Evolutionary conservation across 2,888 invertebrate species (phyloP), one percentile per base, ranked within the genome.

Genomic region (Agrenia bidenticulata): DNA sequence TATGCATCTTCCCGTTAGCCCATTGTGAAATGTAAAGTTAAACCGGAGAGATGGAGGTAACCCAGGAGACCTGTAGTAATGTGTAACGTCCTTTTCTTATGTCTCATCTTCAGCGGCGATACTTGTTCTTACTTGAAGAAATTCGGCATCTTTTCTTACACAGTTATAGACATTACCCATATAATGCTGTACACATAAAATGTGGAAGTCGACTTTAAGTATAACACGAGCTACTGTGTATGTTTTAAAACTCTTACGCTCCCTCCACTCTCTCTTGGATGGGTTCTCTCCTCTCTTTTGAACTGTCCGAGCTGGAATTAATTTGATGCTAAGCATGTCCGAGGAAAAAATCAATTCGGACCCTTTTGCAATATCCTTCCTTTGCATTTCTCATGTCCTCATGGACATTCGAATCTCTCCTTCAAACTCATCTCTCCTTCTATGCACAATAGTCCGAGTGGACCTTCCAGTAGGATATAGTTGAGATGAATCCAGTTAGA

Each of bases 301-400:
- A 66, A 62, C 70, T 70, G 70, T 69, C 69, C 73, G 45, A 45
- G 45, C 45, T 45, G 45, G 45, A 69, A 72, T 73, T 73, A 73
- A 73, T 73, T 73, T 73, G 72, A 73, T 73, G 72, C 70, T 73
- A 72, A 72, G 71, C 73, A 71, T 73, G 73, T 71, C 71, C 73
- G 66, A 66, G 70, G 65, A 45, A 60, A 69, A 72, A 73, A 72
- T 72, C 72, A 70, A 72, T 70, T 72, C 65, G 54, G 61, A 51
- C 63, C 66, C 68, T 68, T 72, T 72, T 64, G 70, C 71, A 72
- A 72, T 73, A 69, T 70, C 71, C 70, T 70, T 71, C 67, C 70
- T 70, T 73, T 71, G 73, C 69, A 69, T 71, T 71, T 69, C 67
- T 70, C 70, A 64, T 70, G 69, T 66, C 68, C 59, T 68, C 70